Percentiles rank a stretch among this genome's conserved stretches.
phyloP scores from a whole-genome alignment of 2,888 invertebrate species.

The Girardia tigrina region DNA sequence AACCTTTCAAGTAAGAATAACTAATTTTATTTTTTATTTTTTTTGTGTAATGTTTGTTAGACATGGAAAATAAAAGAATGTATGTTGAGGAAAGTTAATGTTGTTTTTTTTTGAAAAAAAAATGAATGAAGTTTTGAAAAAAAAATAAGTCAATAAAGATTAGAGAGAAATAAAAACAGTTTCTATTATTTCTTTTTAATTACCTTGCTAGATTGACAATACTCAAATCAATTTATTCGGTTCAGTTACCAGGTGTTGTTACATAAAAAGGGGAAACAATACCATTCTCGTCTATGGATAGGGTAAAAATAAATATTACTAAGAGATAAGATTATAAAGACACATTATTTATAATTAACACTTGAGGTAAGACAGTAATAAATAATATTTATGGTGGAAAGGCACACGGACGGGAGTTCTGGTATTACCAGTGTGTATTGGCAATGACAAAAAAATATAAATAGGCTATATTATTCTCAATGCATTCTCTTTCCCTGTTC shows the following conservation, averaged over 20 bases:
- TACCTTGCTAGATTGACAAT: no score
- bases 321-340: neutral
- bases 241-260: neutral
- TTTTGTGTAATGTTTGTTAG: no score
- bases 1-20: no score
- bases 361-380: neutral
- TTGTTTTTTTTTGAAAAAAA: no score
- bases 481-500: neutral
- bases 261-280: neutral
- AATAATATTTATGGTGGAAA: neutral
- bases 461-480: neutral
- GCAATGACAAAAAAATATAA: conserved; percentile 16
- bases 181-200: no score
- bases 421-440: neutral
- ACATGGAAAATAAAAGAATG: no score
- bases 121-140: no score
- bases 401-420: neutral
- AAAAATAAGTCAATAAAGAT: no score
- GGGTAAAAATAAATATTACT: neutral
- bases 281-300: neutral
- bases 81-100: no score
- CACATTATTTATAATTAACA: neutral
- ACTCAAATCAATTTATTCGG: neutral
- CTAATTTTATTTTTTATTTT: no score
- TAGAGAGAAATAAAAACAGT: no score